Base-by-base conservation (phyloP, 2,113 vertebrate genomes). In the Prionailurus bengalensis region DNA sequence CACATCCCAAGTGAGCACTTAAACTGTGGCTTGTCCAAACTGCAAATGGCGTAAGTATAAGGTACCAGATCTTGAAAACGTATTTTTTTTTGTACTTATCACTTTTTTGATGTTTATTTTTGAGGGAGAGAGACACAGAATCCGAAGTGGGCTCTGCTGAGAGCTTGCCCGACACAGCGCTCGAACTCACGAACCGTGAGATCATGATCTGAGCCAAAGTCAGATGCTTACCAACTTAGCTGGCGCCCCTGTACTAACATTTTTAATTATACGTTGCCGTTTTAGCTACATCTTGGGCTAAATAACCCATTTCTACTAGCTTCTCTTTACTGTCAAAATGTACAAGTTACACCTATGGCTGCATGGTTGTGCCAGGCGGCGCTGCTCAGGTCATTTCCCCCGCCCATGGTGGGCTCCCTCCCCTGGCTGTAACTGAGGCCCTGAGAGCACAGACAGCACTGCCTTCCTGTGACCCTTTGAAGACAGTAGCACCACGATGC, bases 401-500 rank as follows among this genome's bases (percentile, higher is more conserved):
- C 15, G 1, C 15, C 53, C 53, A 5, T 5, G 0, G 16, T 55
- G 53, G 16, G 33, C 48, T 33, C 5, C 39, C 51, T 8, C 19
- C 55, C 74, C 16, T 11, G 23, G 19, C 5, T 3, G 27, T 10
- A 33, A 1, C 5, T 7, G 7, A n/a, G 1, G 31, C 42, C 74
- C 48, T 71, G 78, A 36, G 4, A 86, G 13, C 51, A 45, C 36
- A 58, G 42, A 45, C 31, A 31, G 6, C 63, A 27, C 4, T 4
- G 21, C 89, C 55, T 51, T 79, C 65, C 45, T 33, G 10, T 1
- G 29, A 13, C 89, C 68, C 93, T 3, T 0, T 51, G 85, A 92
- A 97, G 58, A 97, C 0, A 93, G 66, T 76, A 97, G 97, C 89
- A 97, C 89, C 55, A 81, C 2, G n/a, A 94, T 58, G 89, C 55